These are phyloP conservation scores for Julus scanicus DNA, from an alignment of 2,888 invertebrate genomes.

Conservation along the genomic window DNA sequence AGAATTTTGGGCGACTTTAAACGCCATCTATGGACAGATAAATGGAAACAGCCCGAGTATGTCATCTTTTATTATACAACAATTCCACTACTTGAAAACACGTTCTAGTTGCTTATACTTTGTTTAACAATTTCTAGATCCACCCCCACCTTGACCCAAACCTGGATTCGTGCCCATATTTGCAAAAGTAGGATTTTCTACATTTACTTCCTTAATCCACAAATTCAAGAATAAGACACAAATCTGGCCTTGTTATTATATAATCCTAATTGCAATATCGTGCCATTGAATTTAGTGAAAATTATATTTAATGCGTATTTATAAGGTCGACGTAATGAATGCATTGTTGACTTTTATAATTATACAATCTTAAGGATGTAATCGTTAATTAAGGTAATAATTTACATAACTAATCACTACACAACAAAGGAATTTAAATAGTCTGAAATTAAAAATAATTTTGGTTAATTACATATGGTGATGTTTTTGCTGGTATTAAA, in stretches of 20 bases:
- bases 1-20: too few species aligned
- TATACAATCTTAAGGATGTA: neutral
- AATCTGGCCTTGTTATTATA: neutral
- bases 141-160: neutral
- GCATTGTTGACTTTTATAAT: neutral
- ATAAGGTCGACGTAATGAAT: neutral
- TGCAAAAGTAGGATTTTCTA: neutral
- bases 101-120: neutral
- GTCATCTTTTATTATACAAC: too few species aligned
- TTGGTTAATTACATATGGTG: neutral
- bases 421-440: neutral
- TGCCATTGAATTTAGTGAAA: neutral
- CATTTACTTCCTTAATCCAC: neutral
- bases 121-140: neutral
- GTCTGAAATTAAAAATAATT: neutral
- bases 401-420: neutral
- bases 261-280: conserved; percentile 14
- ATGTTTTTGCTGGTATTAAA: neutral
- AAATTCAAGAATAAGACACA: neutral
- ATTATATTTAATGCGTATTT: neutral
- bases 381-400: neutral
- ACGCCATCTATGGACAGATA: too few species aligned
- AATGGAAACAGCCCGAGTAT: too few species aligned
- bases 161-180: neutral
- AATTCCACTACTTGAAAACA: too few species aligned